Conservation (phyloP, 2,113 vertebrate genomes). For the Sigmodon hispidus region DNA sequence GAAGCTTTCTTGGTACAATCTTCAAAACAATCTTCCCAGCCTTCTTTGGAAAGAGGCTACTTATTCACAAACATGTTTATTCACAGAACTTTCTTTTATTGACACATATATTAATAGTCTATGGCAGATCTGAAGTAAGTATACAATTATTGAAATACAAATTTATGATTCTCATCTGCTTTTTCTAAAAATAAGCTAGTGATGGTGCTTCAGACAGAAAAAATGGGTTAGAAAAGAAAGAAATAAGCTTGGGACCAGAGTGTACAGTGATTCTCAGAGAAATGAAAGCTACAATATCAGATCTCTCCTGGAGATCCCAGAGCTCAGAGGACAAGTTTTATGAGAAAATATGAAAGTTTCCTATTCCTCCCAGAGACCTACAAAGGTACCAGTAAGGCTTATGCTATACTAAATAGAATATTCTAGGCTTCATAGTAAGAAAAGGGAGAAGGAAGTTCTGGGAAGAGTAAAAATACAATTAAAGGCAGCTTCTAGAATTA, state of each 20-base stretch:
- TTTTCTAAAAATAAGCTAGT: constrained; percentile 53
- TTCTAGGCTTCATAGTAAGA: background rate
- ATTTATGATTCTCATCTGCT: constrained; percentile 70
- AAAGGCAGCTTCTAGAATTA: background rate
- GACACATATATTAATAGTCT: constrained; percentile 63
- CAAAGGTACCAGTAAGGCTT: background rate
- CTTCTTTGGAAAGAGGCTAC: background rate
- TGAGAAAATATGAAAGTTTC: background rate
- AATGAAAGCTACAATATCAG: constrained; percentile 14
- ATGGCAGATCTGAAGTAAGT: constrained; percentile 60
- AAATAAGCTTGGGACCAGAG: constrained; percentile 21
- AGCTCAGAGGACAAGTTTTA: background rate
- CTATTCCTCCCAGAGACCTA: background rate
- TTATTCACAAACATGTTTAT: constrained; percentile 57
- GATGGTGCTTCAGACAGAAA: constrained; percentile 54
- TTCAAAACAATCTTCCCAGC: background rate
- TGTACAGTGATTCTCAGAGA: background rate
- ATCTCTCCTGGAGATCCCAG: background rate
- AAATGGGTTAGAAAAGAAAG: constrained; percentile 72
- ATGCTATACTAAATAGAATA: background rate
- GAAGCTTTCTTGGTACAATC: background rate
- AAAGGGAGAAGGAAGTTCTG: background rate
- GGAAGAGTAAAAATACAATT: background rate
- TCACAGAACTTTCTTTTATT: constrained; percentile 51
- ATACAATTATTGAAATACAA: constrained; percentile 69